Evolutionary conservation across 2,888 invertebrate genomes (phyloP).

Genomic region (Tortricodes alternella): DNA sequence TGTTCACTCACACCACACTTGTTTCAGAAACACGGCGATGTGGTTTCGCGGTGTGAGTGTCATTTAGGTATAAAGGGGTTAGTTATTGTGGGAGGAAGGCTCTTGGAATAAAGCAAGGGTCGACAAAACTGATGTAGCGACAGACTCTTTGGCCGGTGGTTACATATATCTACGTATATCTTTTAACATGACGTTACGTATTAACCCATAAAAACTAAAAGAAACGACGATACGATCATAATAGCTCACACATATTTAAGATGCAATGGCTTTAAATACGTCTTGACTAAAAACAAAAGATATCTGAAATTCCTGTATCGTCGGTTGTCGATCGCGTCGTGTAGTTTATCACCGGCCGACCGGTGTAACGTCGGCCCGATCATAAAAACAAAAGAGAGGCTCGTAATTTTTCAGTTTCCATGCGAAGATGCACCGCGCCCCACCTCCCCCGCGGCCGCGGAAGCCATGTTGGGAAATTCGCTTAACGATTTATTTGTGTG

Average conservation of each 20-base stretch:
- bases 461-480: constrained; percentile 77
- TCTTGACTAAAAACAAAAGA: constrained; percentile 20
- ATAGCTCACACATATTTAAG: constrained; percentile 21
- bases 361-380: constrained; percentile 45
- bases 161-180: not conserved
- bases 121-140: constrained; percentile 49
- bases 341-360: constrained; percentile 37
- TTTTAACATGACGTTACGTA: not conserved
- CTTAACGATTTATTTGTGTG: constrained; percentile 73
- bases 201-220: not conserved
- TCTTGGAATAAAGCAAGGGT: constrained; percentile 70
- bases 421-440: constrained; percentile 58
- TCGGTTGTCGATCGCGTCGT: constrained; percentile 29
- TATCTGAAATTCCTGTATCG: constrained; percentile 37
- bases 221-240: not conserved
- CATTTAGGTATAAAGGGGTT: constrained; percentile 58
- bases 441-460: constrained; percentile 58
- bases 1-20: constrained; percentile 78
- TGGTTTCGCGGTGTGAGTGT: constrained; percentile 61
- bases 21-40: constrained; percentile 65
- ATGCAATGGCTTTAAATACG: not conserved
- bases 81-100: constrained; percentile 58
- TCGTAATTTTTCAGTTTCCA: constrained; percentile 67
- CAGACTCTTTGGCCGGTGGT: not conserved
- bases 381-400: constrained; percentile 57